phyloP scores from a whole-genome alignment of 1,140 invertebrate species.

The Hyles vespertilio region DNA sequence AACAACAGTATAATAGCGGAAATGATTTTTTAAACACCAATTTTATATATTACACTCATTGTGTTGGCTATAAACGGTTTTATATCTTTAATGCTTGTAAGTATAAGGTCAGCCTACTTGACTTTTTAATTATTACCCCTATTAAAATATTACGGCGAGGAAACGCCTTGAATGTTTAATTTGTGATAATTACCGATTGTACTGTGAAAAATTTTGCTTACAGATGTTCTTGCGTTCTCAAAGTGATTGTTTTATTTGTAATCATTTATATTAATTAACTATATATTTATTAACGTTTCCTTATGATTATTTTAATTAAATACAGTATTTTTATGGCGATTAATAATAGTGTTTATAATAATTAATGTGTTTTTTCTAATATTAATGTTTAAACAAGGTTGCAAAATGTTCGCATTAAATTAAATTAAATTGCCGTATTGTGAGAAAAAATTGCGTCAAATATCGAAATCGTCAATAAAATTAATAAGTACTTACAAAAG shows the following conservation, averaged over 20 bases:
- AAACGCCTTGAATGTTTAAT: slow-evolving; percentile 42
- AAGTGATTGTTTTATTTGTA: neutral
- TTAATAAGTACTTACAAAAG: slow-evolving; percentile 55
- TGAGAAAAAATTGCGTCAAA: neutral
- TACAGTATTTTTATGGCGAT: neutral
- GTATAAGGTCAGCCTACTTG: slow-evolving; percentile 29
- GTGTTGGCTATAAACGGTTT: slow-evolving; percentile 8
- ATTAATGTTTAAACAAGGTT: no score
- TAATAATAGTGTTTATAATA: no score
- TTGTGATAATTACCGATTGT: slow-evolving; percentile 30
- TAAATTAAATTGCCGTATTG: no score
- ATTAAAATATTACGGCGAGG: slow-evolving; percentile 42
- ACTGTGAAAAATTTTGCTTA: neutral
- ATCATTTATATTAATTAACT: neutral
- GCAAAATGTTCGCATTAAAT: no score
- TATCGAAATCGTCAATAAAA: neutral
- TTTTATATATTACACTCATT: slow-evolving; percentile 10
- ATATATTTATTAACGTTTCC: neutral
- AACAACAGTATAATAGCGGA: slow-evolving; percentile 18
- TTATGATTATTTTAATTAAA: slow-evolving; percentile 8
- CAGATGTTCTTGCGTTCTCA: no score
- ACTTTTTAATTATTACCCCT: slow-evolving; percentile 27
- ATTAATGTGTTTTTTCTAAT: no score
- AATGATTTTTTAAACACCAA: slow-evolving; percentile 12
- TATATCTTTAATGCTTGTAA: neutral